Base-by-base conservation (phyloP, 2,113 vertebrate species). In the Thunnus thynnus region DNA sequence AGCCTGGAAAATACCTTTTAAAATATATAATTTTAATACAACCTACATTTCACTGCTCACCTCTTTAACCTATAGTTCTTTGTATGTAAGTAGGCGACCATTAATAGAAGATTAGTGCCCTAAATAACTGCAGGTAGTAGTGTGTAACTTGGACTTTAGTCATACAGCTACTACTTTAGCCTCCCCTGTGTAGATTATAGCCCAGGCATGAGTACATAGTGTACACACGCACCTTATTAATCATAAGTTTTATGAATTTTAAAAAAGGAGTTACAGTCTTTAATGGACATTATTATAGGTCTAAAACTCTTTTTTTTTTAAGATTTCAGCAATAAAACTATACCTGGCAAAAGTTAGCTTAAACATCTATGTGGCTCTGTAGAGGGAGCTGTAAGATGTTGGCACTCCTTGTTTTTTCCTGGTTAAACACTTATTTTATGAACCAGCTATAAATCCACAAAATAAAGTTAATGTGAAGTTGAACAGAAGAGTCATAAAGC, bases 141-240 rank as follows among this genome's bases (percentile, higher is more conserved):
- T 76, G 13, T 80, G 51, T 64, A 62, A 83, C 78, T 46, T 89
- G 75, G 81, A 85, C 83, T 88, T 86, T 77, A 78, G 64, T 76
- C 76, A 10, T 64, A 30, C 20, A 9, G 36, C 36, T 41, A 41
- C 7, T 9, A 41, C 7, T 41, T 41, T 41, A 41, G 36, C 36
- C 9, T 41, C 36, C 36, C 36, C 36, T 41, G 36, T 41, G 36
- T 9, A 41, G 36, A 41, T 41, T 41, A 41, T 41, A 41, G 36
- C 36, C 36, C 6, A 9, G 36, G 36, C 44, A 32, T 47, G 8
- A 70, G 48, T 32, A 46, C 54, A 48, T 8, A 2, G 16, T 65
- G 3, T 72, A 11, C 18, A 25, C 27, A 17, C 50, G 3, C 18
- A 16, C 17, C 4, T 62, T 61, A 50, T 44, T 41, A 32, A 48